Conservation (phyloP, 2,797 vertebrate species). For the Gallirallus australis region DNA sequence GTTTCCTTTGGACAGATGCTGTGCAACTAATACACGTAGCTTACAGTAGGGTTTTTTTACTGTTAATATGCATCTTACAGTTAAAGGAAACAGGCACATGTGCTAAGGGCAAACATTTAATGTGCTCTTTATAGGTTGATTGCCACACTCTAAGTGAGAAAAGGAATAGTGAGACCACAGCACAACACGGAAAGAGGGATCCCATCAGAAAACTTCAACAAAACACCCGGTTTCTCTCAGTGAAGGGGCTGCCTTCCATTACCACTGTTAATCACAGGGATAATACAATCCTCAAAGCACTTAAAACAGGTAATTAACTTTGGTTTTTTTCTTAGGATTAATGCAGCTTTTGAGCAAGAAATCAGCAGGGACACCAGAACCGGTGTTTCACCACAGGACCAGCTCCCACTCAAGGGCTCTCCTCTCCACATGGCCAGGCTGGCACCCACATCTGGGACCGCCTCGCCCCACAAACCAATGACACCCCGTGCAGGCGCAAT, state of each 20-base stretch:
- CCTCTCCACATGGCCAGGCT: too few relatives aligned
- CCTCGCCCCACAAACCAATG: fast-evolving
- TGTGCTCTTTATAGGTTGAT: fast-evolving
- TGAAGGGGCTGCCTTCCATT: background rate
- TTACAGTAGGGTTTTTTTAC: background rate
- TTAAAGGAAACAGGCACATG: background rate
- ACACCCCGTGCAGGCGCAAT: fast-evolving
- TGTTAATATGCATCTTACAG: background rate
- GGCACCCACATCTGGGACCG: background rate
- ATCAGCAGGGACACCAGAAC: fast-evolving
- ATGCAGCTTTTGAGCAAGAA: background rate
- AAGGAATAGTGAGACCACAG: background rate
- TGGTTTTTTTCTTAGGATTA: background rate
- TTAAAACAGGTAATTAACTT: background rate
- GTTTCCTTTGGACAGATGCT: background rate
- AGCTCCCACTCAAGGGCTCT: background rate
- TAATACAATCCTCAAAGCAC: background rate
- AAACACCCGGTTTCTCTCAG: fast-evolving
- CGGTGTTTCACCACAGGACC: background rate
- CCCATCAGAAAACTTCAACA: background rate
- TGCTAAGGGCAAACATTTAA: background rate
- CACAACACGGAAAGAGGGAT: background rate
- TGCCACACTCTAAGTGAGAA: background rate
- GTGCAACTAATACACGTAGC: background rate
- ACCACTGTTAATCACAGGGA: background rate